Conservation (phyloP, 2,888 invertebrate genomes). For the Eledona agricola region DNA sequence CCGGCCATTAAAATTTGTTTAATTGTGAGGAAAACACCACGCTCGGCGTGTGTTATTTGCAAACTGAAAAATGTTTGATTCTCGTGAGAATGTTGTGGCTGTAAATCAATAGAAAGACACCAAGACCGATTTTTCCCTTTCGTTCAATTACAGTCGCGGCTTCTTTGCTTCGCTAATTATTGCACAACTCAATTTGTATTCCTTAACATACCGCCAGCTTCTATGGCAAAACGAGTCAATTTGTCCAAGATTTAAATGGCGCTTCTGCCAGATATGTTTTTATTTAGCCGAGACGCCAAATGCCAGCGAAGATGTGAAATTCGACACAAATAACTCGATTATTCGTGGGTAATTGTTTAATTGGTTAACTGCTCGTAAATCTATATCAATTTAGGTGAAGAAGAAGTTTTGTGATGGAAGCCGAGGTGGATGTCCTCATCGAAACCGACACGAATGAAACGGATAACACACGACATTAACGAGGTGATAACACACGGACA, state of each 20-base stretch:
- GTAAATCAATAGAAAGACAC: constrained; percentile 28
- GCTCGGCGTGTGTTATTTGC: constrained; percentile 1
- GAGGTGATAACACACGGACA: no score
- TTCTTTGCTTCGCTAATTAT: constrained; percentile 29
- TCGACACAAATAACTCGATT: constrained; percentile 44
- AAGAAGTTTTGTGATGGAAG: no score
- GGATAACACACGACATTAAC: no score
- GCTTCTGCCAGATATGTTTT: constrained; percentile 10
- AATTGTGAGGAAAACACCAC: constrained; percentile 18
- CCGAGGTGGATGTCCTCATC: no score
- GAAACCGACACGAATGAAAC: no score
- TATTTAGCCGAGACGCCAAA: constrained; percentile 33
- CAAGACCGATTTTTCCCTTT: constrained; percentile 23
- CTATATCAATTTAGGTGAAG: constrained; percentile 27
- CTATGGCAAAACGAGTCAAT: constrained; percentile 34
- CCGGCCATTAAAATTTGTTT: constrained; percentile 21
- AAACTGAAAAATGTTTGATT: constrained; percentile 28
- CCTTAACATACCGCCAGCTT: constrained; percentile 20
- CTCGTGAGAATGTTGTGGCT: constrained; percentile 26
- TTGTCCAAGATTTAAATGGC: constrained; percentile 31
- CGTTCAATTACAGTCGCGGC: constrained; percentile 26
- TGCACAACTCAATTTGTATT: constrained; percentile 30
- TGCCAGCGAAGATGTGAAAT: constrained; percentile 25
- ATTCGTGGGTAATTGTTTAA: constrained; percentile 47
- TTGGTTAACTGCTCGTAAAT: constrained; percentile 44